Percentiles rank a stretch among this genome's conserved stretches.
Evolutionary conservation across 2,888 invertebrate genomes (phyloP).

Genomic region (Synergus gifuensis): DNA sequence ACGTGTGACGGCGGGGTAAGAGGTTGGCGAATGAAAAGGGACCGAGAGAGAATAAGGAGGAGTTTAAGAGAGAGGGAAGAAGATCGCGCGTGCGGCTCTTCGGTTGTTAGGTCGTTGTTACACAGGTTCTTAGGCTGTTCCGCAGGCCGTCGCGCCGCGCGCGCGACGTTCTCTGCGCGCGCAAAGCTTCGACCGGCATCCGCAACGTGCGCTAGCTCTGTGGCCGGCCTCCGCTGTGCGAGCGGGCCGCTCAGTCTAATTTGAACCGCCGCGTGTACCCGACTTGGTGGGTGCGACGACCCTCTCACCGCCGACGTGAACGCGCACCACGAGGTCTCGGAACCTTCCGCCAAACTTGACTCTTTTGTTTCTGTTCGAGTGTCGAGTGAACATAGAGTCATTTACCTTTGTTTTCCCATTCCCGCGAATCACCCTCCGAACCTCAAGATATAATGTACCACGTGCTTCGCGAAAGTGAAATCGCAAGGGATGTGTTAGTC

Average conservation of each 20-base stretch:
- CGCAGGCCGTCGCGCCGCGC: conserved; percentile 58
- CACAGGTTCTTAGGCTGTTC: conserved; percentile 64
- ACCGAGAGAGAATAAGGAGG: conserved; percentile 28
- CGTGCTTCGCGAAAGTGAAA: conserved; percentile 2
- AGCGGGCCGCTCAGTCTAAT: conserved; percentile 77
- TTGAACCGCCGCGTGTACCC: conserved; percentile 78
- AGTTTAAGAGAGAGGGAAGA: conserved; percentile 48
- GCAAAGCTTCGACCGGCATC: conserved; percentile 76
- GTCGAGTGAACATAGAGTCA: conserved; percentile 31
- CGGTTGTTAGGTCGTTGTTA: conserved; percentile 66
- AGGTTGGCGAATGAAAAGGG: conserved; percentile 23
- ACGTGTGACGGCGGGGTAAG: conserved; percentile 10
- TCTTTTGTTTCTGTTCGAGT: conserved; percentile 45
- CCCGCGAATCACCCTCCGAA: not conserved
- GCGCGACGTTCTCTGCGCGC: conserved; percentile 69
- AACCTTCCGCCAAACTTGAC: conserved; percentile 29
- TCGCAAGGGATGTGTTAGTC: not conserved
- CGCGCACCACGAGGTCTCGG: conserved; percentile 50
- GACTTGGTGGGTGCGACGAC: conserved; percentile 71
- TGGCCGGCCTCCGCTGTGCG: conserved; percentile 75
- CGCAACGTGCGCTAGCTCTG: conserved; percentile 75
- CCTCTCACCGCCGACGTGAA: conserved; percentile 54
- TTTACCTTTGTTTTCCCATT: not conserved
- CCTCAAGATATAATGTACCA: not conserved
- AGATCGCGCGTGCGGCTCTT: conserved; percentile 64